Evolutionary conservation across 2,797 vertebrate species (phyloP).

Genomic region (Falco cherrug): DNA sequence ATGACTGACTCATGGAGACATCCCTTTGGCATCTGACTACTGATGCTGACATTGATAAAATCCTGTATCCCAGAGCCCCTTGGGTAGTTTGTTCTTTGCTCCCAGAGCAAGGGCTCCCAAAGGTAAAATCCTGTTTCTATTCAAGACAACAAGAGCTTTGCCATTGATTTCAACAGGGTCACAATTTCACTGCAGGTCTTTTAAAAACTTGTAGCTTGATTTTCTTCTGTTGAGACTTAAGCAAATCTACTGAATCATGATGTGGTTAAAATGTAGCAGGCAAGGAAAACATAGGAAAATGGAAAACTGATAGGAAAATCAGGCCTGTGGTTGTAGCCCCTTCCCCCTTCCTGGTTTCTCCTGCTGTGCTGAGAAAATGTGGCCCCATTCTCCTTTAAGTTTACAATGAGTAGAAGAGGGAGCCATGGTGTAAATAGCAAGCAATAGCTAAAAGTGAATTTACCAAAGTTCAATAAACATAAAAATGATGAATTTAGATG

Average conservation of each 20-base stretch:
- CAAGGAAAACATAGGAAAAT: background rate
- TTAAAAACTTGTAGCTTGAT: background rate
- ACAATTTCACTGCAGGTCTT: background rate
- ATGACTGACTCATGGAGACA: background rate
- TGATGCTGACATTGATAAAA: background rate
- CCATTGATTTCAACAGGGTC: background rate
- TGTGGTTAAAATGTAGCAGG: background rate
- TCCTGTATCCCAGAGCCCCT: background rate
- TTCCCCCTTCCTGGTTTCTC: background rate
- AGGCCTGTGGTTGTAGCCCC: background rate
- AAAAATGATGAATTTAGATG: slow-evolving; percentile 84
- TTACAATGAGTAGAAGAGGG: slow-evolving; percentile 16
- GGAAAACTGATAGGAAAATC: background rate
- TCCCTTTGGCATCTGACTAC: background rate
- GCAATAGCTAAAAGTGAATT: slow-evolving; percentile 74
- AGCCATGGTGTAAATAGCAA: slow-evolving; percentile 52
- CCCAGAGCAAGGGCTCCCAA: background rate
- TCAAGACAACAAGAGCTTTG: background rate
- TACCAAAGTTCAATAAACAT: slow-evolving; percentile 82
- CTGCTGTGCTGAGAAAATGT: background rate
- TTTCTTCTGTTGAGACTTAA: background rate
- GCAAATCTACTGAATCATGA: background rate
- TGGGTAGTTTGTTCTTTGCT: background rate
- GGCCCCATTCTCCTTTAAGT: background rate
- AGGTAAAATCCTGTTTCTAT: background rate